Evolutionary conservation across 2,888 invertebrate species (phyloP).

Genomic region (Lasius fuliginosus): DNA sequence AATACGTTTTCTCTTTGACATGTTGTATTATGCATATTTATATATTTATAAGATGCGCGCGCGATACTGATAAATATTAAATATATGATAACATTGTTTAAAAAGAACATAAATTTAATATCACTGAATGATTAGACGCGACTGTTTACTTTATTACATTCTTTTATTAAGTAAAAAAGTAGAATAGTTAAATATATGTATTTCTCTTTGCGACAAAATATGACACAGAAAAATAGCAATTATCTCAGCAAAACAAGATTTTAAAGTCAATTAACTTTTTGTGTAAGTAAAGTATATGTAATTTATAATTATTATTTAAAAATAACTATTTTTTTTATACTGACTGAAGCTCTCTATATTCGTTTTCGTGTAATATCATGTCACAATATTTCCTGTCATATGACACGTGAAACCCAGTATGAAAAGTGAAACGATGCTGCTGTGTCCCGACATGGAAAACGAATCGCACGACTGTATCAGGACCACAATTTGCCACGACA

Average conservation of each 20-base stretch:
- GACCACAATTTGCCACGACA: slow-evolving; percentile 53
- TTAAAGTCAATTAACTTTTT: not conserved
- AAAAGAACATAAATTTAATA: not conserved
- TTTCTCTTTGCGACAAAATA: not conserved
- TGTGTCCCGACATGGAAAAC: slow-evolving; percentile 55
- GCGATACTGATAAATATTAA: not conserved
- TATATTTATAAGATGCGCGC: not conserved
- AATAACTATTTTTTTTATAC: not conserved
- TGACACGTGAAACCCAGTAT: not conserved
- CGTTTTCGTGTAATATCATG: not conserved
- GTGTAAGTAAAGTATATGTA: not conserved
- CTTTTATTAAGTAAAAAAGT: not conserved
- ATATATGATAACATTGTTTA: not conserved
- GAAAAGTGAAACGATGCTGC: slow-evolving; percentile 33
- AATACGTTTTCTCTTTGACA: not conserved
- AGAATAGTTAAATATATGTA: not conserved
- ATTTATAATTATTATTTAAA: not conserved
- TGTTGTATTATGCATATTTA: not conserved
- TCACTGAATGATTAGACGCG: not conserved
- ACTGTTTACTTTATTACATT: not conserved
- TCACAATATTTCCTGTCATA: slow-evolving; percentile 33
- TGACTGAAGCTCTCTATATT: not conserved
- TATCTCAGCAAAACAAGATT: not conserved
- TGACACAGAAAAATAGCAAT: not conserved
- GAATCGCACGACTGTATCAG: slow-evolving; percentile 29